A percentile compares a stretch with the other conserved stretches of the same genome.
phyloP scores from a whole-genome alignment of 1,140 invertebrate species.

The Ceratina calcarata region DNA sequence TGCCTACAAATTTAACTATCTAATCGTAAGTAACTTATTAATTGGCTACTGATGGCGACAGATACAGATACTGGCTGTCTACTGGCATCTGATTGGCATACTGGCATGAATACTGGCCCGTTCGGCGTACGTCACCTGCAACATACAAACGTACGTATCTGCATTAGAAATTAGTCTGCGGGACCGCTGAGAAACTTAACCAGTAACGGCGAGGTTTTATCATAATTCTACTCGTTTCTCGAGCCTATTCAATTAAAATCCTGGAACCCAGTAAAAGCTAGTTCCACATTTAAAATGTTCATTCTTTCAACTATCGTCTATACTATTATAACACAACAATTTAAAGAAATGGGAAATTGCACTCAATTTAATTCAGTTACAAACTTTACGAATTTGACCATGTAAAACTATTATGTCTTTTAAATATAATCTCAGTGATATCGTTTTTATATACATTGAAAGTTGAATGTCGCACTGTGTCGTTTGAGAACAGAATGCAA shows the following conservation, averaged over 20 bases:
- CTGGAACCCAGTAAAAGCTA: constrained; percentile 6
- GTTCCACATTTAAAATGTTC: constrained; percentile 14
- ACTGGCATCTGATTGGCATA: constrained; percentile 77
- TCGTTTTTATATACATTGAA: too few species aligned
- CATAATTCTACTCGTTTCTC: constrained; percentile 40
- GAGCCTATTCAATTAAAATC: constrained; percentile 31
- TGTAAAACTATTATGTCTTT: too few species aligned
- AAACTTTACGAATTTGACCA: too few species aligned
- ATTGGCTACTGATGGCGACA: constrained; percentile 69
- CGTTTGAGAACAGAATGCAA: constrained; percentile 39
- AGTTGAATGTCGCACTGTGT: neutral
- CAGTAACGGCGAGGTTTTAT: constrained; percentile 41
- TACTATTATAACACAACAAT: neutral
- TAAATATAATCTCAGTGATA: too few species aligned
- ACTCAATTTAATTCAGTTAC: too few species aligned
- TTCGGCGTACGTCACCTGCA: constrained; percentile 72
- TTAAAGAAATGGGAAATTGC: too few species aligned
- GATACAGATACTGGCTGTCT: constrained; percentile 71
- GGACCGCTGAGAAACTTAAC: constrained; percentile 37
- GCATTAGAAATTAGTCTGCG: constrained; percentile 50
- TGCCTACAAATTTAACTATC: constrained; percentile 67
- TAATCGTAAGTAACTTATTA: constrained; percentile 68
- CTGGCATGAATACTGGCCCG: constrained; percentile 80
- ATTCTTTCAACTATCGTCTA: neutral
- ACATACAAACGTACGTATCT: constrained; percentile 64